A percentile compares a stretch with the other conserved stretches of the same genome.
These are phyloP conservation scores for Syngnathus acus DNA, from an alignment of 2,797 vertebrate species.

Conservation along the genomic window DNA sequence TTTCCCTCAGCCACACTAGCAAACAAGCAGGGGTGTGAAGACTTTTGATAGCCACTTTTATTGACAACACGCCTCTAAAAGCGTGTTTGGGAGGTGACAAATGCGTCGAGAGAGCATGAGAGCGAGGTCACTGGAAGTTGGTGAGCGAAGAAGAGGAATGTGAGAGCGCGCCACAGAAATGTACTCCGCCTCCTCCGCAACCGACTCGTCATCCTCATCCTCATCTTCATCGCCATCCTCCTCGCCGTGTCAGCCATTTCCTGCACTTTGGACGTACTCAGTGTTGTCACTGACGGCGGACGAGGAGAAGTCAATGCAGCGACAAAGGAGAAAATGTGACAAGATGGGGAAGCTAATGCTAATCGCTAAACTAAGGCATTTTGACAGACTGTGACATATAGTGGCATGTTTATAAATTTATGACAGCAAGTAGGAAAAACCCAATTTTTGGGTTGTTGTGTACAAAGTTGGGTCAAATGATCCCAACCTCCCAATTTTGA, in stretches of 20 bases:
- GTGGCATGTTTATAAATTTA: no score
- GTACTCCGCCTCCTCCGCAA: conserved; percentile 34
- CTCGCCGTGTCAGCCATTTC: conserved; percentile 20
- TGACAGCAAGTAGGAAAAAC: no score
- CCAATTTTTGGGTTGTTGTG: no score
- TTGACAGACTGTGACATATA: no score
- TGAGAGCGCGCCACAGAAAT: conserved; percentile 39
- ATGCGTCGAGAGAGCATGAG: conserved; percentile 10
- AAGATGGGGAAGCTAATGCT: no score
- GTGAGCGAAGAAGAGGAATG: conserved; percentile 59
- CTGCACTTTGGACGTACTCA: neutral
- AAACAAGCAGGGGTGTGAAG: conserved; percentile 32
- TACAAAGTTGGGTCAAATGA: no score
- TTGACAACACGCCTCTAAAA: neutral
- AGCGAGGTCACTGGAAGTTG: conserved; percentile 40
- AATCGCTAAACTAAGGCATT: no score
- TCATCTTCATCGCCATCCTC: conserved; percentile 15
- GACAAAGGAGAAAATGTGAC: no score
- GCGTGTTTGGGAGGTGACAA: conserved; percentile 26
- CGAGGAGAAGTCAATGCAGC: no score
- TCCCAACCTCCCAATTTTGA: no score
- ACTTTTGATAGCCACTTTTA: conserved; percentile 1
- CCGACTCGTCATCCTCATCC: conserved; percentile 15
- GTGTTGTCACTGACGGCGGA: no score
- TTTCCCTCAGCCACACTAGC: conserved; percentile 21